A percentile compares a stretch with the other conserved stretches of the same genome.
Conservation (phyloP, 2,113 vertebrate genomes). For the Vombatus ursinus region DNA sequence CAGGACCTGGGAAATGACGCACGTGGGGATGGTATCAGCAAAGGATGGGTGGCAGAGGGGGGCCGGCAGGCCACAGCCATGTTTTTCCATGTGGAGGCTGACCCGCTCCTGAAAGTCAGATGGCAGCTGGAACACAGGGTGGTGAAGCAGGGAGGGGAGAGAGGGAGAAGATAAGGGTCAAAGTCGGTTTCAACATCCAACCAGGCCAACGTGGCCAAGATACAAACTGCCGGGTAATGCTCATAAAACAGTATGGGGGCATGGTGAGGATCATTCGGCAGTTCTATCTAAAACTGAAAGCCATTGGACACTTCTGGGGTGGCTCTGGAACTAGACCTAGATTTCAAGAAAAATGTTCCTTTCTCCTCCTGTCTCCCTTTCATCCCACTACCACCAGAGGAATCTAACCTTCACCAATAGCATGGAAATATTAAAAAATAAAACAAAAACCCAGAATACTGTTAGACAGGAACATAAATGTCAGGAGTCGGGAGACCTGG, state of each 20-base stretch:
- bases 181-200: not conserved
- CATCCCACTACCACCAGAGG: accelerated
- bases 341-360: not conserved
- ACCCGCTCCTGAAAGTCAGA: conserved; percentile 93
- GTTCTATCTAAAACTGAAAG: not conserved
- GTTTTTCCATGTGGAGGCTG: conserved; percentile 92
- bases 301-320: not conserved
- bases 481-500: not conserved
- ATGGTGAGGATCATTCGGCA: not conserved
- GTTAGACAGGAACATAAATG: not conserved
- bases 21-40: conserved; percentile 89
- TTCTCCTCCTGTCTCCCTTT: not conserved
- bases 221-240: not conserved
- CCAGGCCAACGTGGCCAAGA: not conserved
- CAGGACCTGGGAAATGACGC: conserved; percentile 91
- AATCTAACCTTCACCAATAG: not conserved
- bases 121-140: conserved; percentile 86
- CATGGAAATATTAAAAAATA: not conserved
- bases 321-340: not conserved
- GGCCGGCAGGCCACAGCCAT: conserved; percentile 85
- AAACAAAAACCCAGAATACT: not conserved
- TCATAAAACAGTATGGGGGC: not conserved
- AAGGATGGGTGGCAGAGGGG: conserved; percentile 89
- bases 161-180: not conserved
- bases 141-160: conserved; percentile 24